Conservation (phyloP, 2,888 invertebrate genomes). For the Biston betularia region DNA sequence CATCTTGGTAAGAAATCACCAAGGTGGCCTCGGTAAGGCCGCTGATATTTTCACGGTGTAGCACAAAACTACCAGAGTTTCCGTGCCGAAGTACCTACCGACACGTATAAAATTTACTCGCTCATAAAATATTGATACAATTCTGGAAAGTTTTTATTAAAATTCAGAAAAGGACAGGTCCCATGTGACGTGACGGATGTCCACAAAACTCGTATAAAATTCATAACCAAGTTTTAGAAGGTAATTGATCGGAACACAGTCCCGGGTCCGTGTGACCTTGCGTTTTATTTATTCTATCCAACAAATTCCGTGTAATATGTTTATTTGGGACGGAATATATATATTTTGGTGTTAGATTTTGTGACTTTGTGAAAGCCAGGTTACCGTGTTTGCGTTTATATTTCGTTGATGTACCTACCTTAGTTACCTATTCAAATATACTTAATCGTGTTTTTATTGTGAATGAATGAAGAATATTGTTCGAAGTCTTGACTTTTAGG, state of each 20-base stretch:
- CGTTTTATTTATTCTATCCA: slow-evolving; percentile 28
- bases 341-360: slow-evolving; percentile 1
- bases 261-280: slow-evolving; percentile 32
- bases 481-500: too few relatives aligned
- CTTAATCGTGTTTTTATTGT: too few relatives aligned
- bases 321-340: slow-evolving; percentile 16
- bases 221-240: slow-evolving; percentile 45
- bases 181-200: slow-evolving; percentile 45
- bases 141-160: slow-evolving; percentile 46
- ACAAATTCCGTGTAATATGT: slow-evolving; percentile 12
- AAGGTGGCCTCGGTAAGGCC: too few relatives aligned
- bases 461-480: not conserved
- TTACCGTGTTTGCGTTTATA: not conserved
- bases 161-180: slow-evolving; percentile 45
- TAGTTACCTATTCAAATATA: not conserved
- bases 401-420: not conserved
- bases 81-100: slow-evolving; percentile 14
- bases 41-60: too few relatives aligned
- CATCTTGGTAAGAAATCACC: too few relatives aligned
- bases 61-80: too few relatives aligned
- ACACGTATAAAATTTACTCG: slow-evolving; percentile 36
- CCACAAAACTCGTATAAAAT: slow-evolving; percentile 41
- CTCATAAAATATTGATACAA: slow-evolving; percentile 47
- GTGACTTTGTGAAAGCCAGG: not conserved
- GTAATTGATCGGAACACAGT: slow-evolving; percentile 52